A percentile compares a stretch with the other conserved stretches of the same genome.
Evolutionary conservation across 2,797 vertebrate species (phyloP).

Genomic region (Lindbergichthys nudifrons): DNA sequence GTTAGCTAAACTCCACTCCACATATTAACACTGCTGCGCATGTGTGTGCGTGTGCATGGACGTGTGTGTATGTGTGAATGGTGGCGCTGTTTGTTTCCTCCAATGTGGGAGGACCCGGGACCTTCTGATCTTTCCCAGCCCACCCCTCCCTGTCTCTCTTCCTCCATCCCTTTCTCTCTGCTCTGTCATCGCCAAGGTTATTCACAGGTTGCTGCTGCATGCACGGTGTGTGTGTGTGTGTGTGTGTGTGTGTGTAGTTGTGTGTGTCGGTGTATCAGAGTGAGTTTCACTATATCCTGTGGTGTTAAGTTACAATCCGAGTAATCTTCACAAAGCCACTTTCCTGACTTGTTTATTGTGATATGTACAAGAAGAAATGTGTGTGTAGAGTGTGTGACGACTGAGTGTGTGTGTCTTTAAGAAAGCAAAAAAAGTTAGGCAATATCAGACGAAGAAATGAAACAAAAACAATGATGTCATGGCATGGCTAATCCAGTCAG

Average conservation of each 20-base stretch:
- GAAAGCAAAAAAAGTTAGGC: conserved; percentile 64
- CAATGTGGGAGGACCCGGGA: conserved; percentile 74
- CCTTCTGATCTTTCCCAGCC: conserved; percentile 82
- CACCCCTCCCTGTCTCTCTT: conserved; percentile 67
- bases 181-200: conserved; percentile 75
- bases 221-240: conserved; percentile 21
- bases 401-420: conserved; percentile 43
- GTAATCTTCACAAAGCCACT: conserved; percentile 34
- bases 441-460: conserved; percentile 80
- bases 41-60: conserved; percentile 6
- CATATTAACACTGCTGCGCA: conserved; percentile 62
- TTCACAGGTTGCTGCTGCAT: conserved; percentile 71
- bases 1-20: conserved; percentile 65
- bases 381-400: conserved; percentile 13
- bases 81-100: conserved; percentile 78
- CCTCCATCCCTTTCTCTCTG: conserved; percentile 55
- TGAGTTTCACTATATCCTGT: conserved; percentile 20
- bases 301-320: conserved; percentile 26
- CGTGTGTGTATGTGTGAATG: conserved; percentile 55
- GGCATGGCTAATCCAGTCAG: conserved; percentile 81
- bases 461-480: conserved; percentile 89
- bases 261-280: conserved; percentile 19
- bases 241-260: background rate
- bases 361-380: conserved; percentile 28
- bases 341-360: conserved; percentile 42